These are phyloP conservation scores for Pseudomyrmex gracilis DNA, from an alignment of 1,140 invertebrate species.

Conservation along the genomic window DNA sequence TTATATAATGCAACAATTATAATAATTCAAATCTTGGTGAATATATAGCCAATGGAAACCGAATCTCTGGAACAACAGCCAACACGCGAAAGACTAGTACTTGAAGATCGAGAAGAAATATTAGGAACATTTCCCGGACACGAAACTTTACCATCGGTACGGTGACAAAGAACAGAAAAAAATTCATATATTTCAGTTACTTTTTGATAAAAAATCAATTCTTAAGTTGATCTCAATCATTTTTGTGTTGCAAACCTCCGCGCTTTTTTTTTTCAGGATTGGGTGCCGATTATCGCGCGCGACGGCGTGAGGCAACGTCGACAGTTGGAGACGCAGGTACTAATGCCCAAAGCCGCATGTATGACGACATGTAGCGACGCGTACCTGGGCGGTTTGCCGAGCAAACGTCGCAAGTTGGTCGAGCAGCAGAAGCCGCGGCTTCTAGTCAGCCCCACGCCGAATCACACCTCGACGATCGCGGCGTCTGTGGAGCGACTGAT, in stretches of 20 bases:
- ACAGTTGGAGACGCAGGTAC: constrained; percentile 79
- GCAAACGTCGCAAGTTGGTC: constrained; percentile 91
- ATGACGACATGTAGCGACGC: constrained; percentile 91
- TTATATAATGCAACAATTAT: constrained; percentile 4
- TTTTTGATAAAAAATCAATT: not conserved
- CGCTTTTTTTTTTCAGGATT: constrained; percentile 86
- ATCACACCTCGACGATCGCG: constrained; percentile 76
- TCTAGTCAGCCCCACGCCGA: constrained; percentile 79
- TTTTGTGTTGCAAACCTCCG: not conserved
- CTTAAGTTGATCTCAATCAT: not conserved
- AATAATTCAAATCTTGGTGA: not conserved
- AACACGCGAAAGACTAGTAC: constrained; percentile 66
- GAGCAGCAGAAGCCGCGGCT: constrained; percentile 83
- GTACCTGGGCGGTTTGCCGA: constrained; percentile 93
- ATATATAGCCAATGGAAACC: constrained; percentile 80
- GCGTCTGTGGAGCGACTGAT: constrained; percentile 83
- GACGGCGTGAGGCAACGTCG: constrained; percentile 90
- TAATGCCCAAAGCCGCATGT: constrained; percentile 70
- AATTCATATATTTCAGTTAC: not conserved
- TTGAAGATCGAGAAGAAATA: constrained; percentile 78
- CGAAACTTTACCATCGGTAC: constrained; percentile 81
- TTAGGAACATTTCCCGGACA: constrained; percentile 82
- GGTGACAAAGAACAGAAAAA: not conserved
- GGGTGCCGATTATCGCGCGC: constrained; percentile 92
- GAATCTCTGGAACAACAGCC: constrained; percentile 73